Conservation (phyloP, 2,888 invertebrate species). For the Drosophila antonietae region DNA sequence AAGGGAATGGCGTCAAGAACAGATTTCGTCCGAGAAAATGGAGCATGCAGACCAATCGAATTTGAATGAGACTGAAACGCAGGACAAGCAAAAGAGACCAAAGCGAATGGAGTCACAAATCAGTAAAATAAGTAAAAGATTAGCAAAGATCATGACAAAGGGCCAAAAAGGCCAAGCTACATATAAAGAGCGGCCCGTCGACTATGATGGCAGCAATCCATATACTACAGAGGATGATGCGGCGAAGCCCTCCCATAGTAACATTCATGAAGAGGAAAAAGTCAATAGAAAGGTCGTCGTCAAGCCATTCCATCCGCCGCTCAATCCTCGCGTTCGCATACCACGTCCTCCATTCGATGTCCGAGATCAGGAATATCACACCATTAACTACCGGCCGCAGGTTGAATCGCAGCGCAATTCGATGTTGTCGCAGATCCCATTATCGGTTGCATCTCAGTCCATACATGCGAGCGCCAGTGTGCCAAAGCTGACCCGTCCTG, state of each 20-base stretch:
- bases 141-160: constrained; percentile 12
- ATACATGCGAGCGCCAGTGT: constrained; percentile 18
- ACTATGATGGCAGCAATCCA: constrained; percentile 41
- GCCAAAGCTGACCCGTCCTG: constrained; percentile 11
- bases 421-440: not conserved
- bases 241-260: not conserved
- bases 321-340: constrained; percentile 63
- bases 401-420: constrained; percentile 11
- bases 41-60: not conserved
- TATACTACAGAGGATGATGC: constrained; percentile 3
- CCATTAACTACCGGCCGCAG: constrained; percentile 30
- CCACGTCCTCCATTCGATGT: constrained; percentile 68
- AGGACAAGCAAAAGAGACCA: not conserved
- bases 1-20: not conserved
- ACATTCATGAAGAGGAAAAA: not conserved
- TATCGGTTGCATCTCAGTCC: constrained; percentile 9
- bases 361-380: constrained; percentile 65
- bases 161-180: not conserved
- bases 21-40: not conserved
- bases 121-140: not conserved
- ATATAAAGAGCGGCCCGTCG: constrained; percentile 6
- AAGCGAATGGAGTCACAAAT: not conserved
- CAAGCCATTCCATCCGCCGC: constrained; percentile 55
- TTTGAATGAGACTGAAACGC: not conserved
- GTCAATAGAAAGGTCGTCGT: not conserved